Percentiles rank a stretch among this genome's conserved stretches.
These are phyloP conservation scores for Etheostoma perlongum DNA, from an alignment of 2,797 vertebrate species.

Conservation along the genomic window DNA sequence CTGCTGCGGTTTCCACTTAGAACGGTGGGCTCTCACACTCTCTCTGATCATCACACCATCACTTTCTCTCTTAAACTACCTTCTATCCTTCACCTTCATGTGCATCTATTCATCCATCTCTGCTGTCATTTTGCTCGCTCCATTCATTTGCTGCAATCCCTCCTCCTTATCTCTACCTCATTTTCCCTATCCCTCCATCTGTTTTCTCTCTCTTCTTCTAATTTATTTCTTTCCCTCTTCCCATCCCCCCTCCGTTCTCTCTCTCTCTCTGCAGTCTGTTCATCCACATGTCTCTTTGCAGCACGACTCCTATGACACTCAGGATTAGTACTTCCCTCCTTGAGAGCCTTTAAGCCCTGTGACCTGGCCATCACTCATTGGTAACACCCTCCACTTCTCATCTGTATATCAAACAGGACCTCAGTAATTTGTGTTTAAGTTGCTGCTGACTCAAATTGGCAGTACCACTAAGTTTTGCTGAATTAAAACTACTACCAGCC, in stretches of 20 bases:
- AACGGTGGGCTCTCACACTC: not conserved
- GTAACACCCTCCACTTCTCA: slow-evolving; percentile 41
- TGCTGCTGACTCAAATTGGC: not conserved
- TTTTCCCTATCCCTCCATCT: not conserved
- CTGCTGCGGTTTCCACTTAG: slow-evolving; percentile 33
- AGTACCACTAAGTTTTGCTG: not conserved
- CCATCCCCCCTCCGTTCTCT: not conserved
- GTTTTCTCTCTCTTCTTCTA: not conserved
- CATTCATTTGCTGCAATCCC: not conserved
- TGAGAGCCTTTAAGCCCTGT: slow-evolving; percentile 64
- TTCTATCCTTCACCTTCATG: slow-evolving; percentile 13
- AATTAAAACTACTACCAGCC: not conserved
- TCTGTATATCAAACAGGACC: slow-evolving; percentile 30
- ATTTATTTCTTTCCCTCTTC: not conserved
- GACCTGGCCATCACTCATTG: slow-evolving; percentile 39
- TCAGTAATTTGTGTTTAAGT: not conserved
- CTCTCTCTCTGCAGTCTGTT: slow-evolving; percentile 24
- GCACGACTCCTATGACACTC: slow-evolving; percentile 5
- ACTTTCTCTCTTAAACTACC: not conserved
- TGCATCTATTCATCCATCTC: slow-evolving; percentile 28
- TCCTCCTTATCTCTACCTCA: not conserved
- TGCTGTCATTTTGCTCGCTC: not conserved
- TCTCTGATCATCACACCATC: not conserved
- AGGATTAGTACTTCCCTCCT: slow-evolving; percentile 58
- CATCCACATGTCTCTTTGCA: slow-evolving; percentile 31